phyloP scores from a whole-genome alignment of 2,888 invertebrate species.

The Macrosiphum euphorbiae region DNA sequence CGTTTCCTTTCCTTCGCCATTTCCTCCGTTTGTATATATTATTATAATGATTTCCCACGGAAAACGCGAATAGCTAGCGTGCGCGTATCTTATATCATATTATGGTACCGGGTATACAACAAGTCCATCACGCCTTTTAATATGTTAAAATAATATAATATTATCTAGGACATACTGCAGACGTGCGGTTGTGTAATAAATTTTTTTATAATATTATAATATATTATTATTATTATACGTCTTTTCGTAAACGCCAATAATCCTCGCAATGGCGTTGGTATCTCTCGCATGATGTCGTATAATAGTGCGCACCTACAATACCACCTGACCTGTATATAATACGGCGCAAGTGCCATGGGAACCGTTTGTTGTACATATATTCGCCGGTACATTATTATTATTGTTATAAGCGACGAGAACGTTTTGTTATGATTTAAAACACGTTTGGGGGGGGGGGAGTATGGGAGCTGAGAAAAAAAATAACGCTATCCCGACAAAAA shows the following conservation, averaged over 20 bases:
- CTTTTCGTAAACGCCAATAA: background rate
- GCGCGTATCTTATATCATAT: background rate
- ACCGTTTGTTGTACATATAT: conserved; percentile 20
- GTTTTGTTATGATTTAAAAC: conserved; percentile 33
- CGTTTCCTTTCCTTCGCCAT: background rate
- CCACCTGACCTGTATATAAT: background rate
- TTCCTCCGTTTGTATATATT: background rate
- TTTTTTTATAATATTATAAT: background rate
- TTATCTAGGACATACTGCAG: background rate
- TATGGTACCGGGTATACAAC: background rate
- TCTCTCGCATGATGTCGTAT: background rate
- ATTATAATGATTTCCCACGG: background rate
- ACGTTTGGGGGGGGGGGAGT: background rate
- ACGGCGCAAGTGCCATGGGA: conserved; percentile 26
- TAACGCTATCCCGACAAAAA: conserved; percentile 24
- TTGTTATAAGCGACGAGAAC: background rate
- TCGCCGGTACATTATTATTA: background rate
- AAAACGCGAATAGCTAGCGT: background rate
- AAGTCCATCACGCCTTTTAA: background rate
- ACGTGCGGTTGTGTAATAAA: background rate
- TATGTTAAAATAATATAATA: too few species aligned
- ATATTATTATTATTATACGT: background rate
- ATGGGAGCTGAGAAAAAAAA: background rate
- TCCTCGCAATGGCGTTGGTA: background rate
- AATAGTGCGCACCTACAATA: background rate